Evolutionary conservation across 2,888 invertebrate species (phyloP).

Genomic region (Drosophila leonis): DNA sequence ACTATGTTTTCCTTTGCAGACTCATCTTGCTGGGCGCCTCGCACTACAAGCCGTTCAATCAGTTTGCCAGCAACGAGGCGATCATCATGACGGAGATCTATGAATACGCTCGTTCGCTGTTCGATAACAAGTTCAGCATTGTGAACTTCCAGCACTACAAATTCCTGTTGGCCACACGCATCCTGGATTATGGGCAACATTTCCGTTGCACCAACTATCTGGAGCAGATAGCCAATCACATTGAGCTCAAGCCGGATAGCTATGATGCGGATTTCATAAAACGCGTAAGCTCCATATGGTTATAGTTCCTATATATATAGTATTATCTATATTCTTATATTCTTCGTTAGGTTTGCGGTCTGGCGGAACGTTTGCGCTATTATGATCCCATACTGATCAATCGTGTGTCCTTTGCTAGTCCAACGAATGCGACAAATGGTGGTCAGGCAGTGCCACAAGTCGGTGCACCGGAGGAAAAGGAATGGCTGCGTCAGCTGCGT

Average conservation of each 20-base stretch:
- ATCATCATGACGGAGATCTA: slow-evolving; percentile 98
- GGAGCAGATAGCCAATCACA: slow-evolving; percentile 91
- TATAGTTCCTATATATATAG: background rate
- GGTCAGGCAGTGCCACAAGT: slow-evolving; percentile 35
- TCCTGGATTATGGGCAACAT: slow-evolving; percentile 92
- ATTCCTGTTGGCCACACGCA: slow-evolving; percentile 91
- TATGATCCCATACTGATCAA: slow-evolving; percentile 87
- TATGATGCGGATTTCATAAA: slow-evolving; percentile 66
- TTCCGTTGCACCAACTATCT: slow-evolving; percentile 89
- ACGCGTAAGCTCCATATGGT: slow-evolving; percentile 38
- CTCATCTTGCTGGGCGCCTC: slow-evolving; percentile 93
- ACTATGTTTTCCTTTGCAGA: slow-evolving; percentile 85
- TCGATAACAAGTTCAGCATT: slow-evolving; percentile 90
- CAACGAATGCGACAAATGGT: slow-evolving; percentile 57
- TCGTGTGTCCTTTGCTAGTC: slow-evolving; percentile 71
- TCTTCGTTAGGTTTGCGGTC: slow-evolving; percentile 83
- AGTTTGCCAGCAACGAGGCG: slow-evolving; percentile 92
- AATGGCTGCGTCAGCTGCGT: slow-evolving; percentile 84
- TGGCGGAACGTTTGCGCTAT: slow-evolving; percentile 89
- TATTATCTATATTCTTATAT: background rate
- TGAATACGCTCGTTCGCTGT: slow-evolving; percentile 95
- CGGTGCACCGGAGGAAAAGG: slow-evolving; percentile 77
- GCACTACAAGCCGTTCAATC: slow-evolving; percentile 88
- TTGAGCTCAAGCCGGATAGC: slow-evolving; percentile 85
- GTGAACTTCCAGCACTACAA: slow-evolving; percentile 94